A percentile compares a stretch with the other conserved stretches of the same genome.
Conservation (phyloP, 37 sponge, comb jelly and placozoan genomes). For the Crambe crambe region DNA sequence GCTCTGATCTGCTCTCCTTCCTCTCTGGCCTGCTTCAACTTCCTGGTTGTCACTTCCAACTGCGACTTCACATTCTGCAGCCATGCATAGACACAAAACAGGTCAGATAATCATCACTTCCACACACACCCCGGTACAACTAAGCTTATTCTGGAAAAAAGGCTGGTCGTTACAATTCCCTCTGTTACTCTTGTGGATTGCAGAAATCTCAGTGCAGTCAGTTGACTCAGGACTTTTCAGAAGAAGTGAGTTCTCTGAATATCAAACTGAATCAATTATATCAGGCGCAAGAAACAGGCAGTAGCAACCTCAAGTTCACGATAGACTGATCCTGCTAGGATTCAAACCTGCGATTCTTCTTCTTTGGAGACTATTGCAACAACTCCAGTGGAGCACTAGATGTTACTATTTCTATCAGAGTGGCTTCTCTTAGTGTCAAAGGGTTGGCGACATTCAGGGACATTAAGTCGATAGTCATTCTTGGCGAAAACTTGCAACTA, state of each 20-base stretch:
- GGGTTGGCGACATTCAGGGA: neutral
- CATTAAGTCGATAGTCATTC: neutral
- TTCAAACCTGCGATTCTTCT: no score
- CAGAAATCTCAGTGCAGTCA: slow-evolving; percentile 51
- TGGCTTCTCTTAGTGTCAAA: neutral
- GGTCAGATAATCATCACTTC: slow-evolving; percentile 88
- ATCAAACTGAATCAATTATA: no score
- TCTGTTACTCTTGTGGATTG: no score
- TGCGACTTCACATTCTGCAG: slow-evolving; percentile 68
- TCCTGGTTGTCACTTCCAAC: slow-evolving; percentile 67
- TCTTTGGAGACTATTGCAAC: neutral
- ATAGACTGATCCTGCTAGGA: no score
- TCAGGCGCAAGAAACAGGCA: neutral
- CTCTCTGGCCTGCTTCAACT: slow-evolving; percentile 76
- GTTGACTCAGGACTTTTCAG: slow-evolving; percentile 48
- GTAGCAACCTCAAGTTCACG: no score
- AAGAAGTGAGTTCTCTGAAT: slow-evolving; percentile 72
- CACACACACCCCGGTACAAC: no score
- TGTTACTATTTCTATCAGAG: neutral
- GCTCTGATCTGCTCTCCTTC: slow-evolving; percentile 86
- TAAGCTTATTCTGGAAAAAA: no score
- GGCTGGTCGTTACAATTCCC: no score
- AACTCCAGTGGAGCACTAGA: neutral
- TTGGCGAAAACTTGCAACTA: neutral
- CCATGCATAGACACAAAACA: slow-evolving; percentile 37